These are phyloP conservation scores for Antheraea mylitta DNA, from an alignment of 1,140 invertebrate species.

Conservation along the genomic window DNA sequence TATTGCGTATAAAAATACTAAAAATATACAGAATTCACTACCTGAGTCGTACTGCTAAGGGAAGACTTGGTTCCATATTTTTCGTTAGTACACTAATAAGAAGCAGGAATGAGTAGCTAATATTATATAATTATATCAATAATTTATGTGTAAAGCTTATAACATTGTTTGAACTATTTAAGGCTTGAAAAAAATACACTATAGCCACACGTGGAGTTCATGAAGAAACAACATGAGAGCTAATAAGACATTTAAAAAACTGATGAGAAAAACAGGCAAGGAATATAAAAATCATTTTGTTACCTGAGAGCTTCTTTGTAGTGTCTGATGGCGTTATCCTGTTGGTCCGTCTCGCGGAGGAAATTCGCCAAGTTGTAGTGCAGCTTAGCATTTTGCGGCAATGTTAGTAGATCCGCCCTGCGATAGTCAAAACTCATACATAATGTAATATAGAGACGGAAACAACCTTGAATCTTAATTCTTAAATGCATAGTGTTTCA, in stretches of 20 bases:
- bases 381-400: conserved; percentile 95
- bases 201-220: background rate
- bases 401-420: conserved; percentile 88
- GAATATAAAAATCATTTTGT: conserved; percentile 41
- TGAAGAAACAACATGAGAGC: background rate
- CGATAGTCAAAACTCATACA: conserved; percentile 71
- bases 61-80: too few relatives aligned
- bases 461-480: conserved; percentile 8
- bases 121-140: too few relatives aligned
- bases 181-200: too few relatives aligned
- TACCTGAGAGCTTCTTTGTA: conserved; percentile 91
- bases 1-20: too few relatives aligned
- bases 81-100: too few relatives aligned
- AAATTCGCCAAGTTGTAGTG: conserved; percentile 96
- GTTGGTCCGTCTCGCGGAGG: conserved; percentile 86
- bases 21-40: too few relatives aligned
- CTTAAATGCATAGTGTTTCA: too few relatives aligned
- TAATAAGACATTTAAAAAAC: background rate
- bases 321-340: conserved; percentile 86
- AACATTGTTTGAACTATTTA: too few relatives aligned
- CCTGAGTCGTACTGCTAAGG: too few relatives aligned
- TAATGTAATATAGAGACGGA: conserved; percentile 42
- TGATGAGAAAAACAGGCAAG: background rate
- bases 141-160: too few relatives aligned
- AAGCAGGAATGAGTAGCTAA: too few relatives aligned